Base-by-base conservation (phyloP, 2,888 invertebrate species). In the Acanthosoma haemorrhoidale region DNA sequence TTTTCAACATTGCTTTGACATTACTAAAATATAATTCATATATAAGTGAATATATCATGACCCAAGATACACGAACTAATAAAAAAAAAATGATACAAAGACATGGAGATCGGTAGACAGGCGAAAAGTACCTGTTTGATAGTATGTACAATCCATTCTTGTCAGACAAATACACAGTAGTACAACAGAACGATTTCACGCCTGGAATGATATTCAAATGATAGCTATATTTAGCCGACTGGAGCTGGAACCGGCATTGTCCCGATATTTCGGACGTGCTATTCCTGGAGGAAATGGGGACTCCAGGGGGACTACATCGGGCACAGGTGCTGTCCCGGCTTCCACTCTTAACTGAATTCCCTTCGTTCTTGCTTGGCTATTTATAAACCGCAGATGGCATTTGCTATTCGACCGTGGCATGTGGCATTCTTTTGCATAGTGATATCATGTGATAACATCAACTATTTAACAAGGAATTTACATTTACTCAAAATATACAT, bases 381-480 rank as follows among this genome's bases (percentile, higher is more conserved):
- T 51, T 51, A 51, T 51, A 51, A n/a, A 51, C 51, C 51, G n/a
- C 51, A 51, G 13, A 51, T 51, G 51, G 51, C 51, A 51, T 51
- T 51, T 51, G 25, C 25, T 25, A 13, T 2, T 4, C 51, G 51
- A n/a, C 13, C 29, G 21, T 51, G 51, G 2, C 25, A 51, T 51
- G 21, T 51, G 51, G 2, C 25, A 51, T 51, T 51, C 51, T 6
- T 51, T n/a, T n/a, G 25, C 5, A 51, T 25, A 13, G n/a, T 4
- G 21, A 51, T 51, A n/a, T n/a, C n/a, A n/a, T n/a, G n/a, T n/a
- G n/a, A n/a, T n/a, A n/a, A n/a, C n/a, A n/a, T n/a, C n/a, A n/a
- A n/a, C n/a, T n/a, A n/a, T n/a, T n/a, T n/a, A n/a, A n/a, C n/a
- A n/a, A n/a, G n/a, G n/a, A n/a, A n/a, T n/a, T n/a, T n/a, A n/a